Evolutionary conservation across 2,797 vertebrate species (phyloP).

Genomic region (Emys orbicularis): DNA sequence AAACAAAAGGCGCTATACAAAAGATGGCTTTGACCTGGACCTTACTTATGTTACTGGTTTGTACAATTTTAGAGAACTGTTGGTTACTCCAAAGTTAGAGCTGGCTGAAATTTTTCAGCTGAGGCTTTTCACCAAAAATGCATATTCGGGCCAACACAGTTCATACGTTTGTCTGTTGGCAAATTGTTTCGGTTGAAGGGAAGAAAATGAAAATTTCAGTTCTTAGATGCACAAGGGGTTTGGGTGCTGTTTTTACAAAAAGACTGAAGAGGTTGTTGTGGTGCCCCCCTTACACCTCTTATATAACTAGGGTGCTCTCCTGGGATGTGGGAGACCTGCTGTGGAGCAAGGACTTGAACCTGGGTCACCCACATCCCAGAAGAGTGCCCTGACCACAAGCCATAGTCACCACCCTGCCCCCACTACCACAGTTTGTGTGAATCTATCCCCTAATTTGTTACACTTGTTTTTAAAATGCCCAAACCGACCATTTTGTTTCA

Average conservation of each 20-base stretch:
- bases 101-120: background rate
- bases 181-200: background rate
- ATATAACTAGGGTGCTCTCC: no score
- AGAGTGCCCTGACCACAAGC: background rate
- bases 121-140: background rate
- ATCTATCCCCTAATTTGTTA: background rate
- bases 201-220: background rate
- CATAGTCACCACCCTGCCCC: background rate
- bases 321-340: no score
- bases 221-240: background rate
- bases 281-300: no score
- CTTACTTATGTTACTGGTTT: constrained; percentile 96
- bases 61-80: constrained; percentile 46
- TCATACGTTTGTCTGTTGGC: background rate
- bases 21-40: constrained; percentile 96
- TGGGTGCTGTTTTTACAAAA: no score
- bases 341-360: background rate
- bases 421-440: background rate
- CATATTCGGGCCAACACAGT: background rate
- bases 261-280: no score
- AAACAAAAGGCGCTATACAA: constrained; percentile 95
- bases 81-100: background rate
- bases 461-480: background rate
- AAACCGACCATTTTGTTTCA: background rate
- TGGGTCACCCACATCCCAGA: background rate